phyloP scores from a whole-genome alignment of 2,888 invertebrate species.

The Mystacides longicornis region DNA sequence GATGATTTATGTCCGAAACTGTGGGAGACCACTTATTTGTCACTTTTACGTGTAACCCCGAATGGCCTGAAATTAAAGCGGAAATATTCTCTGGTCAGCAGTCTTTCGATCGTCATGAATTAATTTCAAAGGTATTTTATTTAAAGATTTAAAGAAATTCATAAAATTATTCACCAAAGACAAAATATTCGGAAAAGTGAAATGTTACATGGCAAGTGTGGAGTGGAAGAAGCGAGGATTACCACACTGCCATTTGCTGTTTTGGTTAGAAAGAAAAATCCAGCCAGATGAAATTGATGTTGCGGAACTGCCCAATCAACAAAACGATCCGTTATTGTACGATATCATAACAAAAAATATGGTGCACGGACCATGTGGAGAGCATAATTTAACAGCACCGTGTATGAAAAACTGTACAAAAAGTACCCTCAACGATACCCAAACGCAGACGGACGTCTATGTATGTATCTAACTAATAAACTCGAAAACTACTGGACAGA shows the following conservation, averaged over 20 bases:
- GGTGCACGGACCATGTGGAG: not conserved
- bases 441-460: not conserved
- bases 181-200: too few species aligned
- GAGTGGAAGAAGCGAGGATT: not conserved
- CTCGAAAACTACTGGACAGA: too few species aligned
- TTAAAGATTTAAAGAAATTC: too few species aligned
- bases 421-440: not conserved
- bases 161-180: too few species aligned
- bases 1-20: not conserved
- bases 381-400: not conserved
- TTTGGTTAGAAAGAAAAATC: not conserved
- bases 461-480: too few species aligned
- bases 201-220: too few species aligned
- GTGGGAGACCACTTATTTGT: not conserved
- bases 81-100: not conserved
- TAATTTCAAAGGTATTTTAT: too few species aligned
- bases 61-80: not conserved
- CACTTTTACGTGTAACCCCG: not conserved
- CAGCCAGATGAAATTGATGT: not conserved
- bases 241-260: not conserved
- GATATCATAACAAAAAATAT: not conserved
- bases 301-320: not conserved
- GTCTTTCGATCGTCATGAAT: not conserved
- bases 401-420: not conserved
- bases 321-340: not conserved